phyloP scores from a whole-genome alignment of 2,888 invertebrate genomes.

The Malachius bipustulatus region DNA sequence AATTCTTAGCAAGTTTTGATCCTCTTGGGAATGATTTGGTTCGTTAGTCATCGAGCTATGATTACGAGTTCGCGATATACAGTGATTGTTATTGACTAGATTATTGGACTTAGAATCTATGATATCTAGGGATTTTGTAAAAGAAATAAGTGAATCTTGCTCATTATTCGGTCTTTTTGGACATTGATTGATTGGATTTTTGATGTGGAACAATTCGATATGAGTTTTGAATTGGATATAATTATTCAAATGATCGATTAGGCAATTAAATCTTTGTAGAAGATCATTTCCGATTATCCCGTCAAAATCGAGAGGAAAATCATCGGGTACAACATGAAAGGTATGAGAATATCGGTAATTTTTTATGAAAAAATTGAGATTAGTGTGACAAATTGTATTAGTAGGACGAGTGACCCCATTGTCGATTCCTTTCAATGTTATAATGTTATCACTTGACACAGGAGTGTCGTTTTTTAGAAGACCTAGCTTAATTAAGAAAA shows the following conservation, averaged over 20 bases:
- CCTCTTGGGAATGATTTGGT: neutral
- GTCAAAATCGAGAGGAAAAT: conserved; percentile 18
- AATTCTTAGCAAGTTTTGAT: no score
- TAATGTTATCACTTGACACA: conserved; percentile 6
- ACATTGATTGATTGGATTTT: no score
- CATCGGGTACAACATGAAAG: conserved; percentile 13
- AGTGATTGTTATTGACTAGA: no score
- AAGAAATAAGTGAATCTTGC: no score
- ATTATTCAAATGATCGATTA: conserved; percentile 16
- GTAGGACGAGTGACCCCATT: conserved; percentile 1
- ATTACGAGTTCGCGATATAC: no score
- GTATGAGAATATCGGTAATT: conserved; percentile 7
- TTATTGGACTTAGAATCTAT: no score
- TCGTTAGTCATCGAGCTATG: no score
- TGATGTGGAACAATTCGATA: no score
- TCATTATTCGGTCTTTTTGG: no score
- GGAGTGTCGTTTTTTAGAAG: conserved; percentile 10
- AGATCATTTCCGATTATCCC: conserved; percentile 18
- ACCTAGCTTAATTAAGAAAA: conserved; percentile 12
- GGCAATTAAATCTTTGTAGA: conserved; percentile 6
- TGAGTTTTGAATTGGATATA: no score
- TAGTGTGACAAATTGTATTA: conserved; percentile 7
- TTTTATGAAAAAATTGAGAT: conserved; percentile 4
- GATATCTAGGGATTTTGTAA: no score
- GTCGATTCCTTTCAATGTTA: conserved; percentile 11